Conservation (phyloP, 2,113 vertebrate genomes). For the Cheirogaleus medius region DNA sequence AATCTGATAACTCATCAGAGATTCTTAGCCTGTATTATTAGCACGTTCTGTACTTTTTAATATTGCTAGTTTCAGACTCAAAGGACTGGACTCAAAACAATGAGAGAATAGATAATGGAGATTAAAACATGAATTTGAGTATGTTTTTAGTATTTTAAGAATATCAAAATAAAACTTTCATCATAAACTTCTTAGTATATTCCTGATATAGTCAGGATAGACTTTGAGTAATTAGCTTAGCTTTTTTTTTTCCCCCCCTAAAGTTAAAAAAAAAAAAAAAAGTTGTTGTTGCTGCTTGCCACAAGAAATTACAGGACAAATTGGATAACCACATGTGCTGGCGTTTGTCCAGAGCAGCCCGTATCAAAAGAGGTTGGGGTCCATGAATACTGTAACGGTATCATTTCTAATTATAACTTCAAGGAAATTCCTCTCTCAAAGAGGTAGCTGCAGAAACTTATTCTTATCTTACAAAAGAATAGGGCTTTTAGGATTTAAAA, state of each 20-base stretch:
- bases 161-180: neutral
- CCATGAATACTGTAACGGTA: conserved; percentile 48
- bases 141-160: neutral
- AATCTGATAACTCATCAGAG: neutral
- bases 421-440: conserved; percentile 52
- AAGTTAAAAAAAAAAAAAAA: neutral
- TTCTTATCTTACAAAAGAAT: conserved; percentile 21
- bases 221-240: neutral
- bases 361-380: neutral
- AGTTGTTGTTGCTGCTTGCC: neutral
- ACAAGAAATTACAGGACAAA: neutral
- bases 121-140: neutral
- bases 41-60: neutral
- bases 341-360: neutral
- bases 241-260: neutral
- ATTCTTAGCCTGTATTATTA: neutral
- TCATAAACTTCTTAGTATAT: neutral
- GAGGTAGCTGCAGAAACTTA: conserved; percentile 16
- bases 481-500: neutral
- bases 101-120: too few relatives aligned
- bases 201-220: neutral
- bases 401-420: conserved; percentile 70
- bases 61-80: neutral
- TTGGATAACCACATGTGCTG: conserved; percentile 54
- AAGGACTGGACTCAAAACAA: fast-evolving